Evolutionary conservation across 2,888 invertebrate genomes (phyloP).

Genomic region (Nomada flava): DNA sequence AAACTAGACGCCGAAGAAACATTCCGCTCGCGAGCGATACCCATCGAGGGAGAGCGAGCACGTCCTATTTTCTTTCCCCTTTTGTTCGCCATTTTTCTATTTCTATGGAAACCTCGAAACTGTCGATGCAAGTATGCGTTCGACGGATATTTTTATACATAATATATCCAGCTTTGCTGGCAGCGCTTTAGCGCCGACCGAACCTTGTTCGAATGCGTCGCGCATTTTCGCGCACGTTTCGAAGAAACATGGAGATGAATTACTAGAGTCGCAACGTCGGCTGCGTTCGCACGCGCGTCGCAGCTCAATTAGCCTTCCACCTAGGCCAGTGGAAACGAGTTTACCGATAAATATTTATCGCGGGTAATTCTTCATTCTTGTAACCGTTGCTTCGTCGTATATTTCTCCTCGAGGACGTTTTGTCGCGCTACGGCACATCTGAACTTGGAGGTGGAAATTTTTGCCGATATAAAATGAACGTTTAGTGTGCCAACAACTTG

Average conservation of each 20-base stretch:
- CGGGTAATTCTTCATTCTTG: conserved; percentile 9
- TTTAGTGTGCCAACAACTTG: neutral
- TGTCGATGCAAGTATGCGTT: no score
- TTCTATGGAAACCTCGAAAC: no score
- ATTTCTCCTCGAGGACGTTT: neutral
- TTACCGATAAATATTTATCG: conserved; percentile 46
- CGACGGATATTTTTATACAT: no score
- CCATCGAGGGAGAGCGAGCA: no score
- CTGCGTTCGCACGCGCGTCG: conserved; percentile 7
- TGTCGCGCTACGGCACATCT: neutral
- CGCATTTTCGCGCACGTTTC: neutral
- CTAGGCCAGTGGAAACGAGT: conserved; percentile 19
- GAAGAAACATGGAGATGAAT: neutral
- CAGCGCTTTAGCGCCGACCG: no score
- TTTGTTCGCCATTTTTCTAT: no score
- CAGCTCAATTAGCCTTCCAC: conserved; percentile 26
- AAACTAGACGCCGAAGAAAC: no score
- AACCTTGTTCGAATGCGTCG: no score
- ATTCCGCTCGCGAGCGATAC: no score
- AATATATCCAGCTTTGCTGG: no score
- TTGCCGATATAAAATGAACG: neutral
- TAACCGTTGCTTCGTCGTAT: conserved; percentile 14
- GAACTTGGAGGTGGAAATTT: neutral
- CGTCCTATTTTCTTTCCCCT: no score
- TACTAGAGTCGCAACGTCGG: conserved; percentile 6